These are phyloP conservation scores for Fundulus diaphanus DNA, from an alignment of 2,797 vertebrate species.

Conservation along the genomic window DNA sequence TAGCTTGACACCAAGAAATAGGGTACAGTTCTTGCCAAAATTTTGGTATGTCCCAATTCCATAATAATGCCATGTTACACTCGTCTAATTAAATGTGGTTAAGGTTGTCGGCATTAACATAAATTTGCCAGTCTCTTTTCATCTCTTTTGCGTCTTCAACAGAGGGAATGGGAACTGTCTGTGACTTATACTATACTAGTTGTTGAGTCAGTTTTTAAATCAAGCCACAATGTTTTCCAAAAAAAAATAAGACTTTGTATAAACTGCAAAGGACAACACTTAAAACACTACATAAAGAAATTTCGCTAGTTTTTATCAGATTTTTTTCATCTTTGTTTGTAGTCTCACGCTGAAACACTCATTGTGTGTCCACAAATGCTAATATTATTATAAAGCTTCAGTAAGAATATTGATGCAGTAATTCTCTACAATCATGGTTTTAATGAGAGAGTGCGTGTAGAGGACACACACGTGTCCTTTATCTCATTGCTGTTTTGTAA, in stretches of 20 bases:
- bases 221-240: not conserved
- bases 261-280: not conserved
- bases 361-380: not conserved
- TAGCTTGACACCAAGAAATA: constrained; percentile 8
- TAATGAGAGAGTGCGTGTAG: not conserved
- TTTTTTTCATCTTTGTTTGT: not conserved
- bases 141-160: not conserved
- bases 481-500: not conserved
- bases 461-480: not conserved
- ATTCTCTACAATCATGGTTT: not conserved
- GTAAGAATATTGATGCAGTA: not conserved
- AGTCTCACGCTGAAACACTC: not conserved
- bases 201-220: not conserved
- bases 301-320: not conserved
- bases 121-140: too few relatives aligned
- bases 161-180: not conserved
- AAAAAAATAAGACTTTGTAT: not conserved
- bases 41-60: constrained; percentile 25
- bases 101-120: not conserved
- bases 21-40: constrained; percentile 4
- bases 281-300: not conserved
- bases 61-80: constrained; percentile 7
- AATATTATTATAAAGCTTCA: not conserved
- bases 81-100: not conserved
- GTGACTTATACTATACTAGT: not conserved